These are phyloP conservation scores for Hydropsyche tenuis DNA, from an alignment of 1,140 invertebrate species.

Conservation along the genomic window DNA sequence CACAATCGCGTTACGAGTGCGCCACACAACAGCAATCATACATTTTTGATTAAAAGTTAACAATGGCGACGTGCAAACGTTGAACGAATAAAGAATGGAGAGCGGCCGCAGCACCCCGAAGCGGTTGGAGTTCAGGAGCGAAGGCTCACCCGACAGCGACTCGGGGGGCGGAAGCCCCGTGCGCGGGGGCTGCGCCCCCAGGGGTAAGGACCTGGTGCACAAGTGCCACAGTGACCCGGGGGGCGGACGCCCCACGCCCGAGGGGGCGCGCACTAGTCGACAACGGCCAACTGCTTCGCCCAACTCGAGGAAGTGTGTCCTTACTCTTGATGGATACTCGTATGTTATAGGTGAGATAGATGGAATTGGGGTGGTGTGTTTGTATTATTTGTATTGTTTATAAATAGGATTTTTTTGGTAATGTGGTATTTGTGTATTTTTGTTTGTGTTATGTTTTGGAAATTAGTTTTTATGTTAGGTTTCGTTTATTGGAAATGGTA, in stretches of 20 bases:
- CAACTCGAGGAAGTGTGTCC: constrained; percentile 73
- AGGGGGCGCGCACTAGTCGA: constrained; percentile 43
- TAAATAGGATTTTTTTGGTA: too few species aligned
- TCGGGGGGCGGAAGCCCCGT: constrained; percentile 42
- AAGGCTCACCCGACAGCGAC: constrained; percentile 58
- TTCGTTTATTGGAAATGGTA: too few species aligned
- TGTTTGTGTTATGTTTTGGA: too few species aligned
- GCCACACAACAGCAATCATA: too few species aligned
- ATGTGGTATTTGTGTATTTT: too few species aligned
- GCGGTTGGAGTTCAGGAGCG: constrained; percentile 58
- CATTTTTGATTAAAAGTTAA: too few species aligned
- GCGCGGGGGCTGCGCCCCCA: constrained; percentile 52
- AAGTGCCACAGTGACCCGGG: constrained; percentile 69
- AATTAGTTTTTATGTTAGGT: too few species aligned
- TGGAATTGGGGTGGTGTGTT: too few species aligned
- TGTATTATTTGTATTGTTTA: too few species aligned
- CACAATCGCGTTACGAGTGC: too few species aligned
- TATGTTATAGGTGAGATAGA: constrained; percentile 78
- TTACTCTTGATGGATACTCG: constrained; percentile 79
- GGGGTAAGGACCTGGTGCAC: constrained; percentile 67
- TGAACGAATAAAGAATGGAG: constrained; percentile 34
- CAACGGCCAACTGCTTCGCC: constrained; percentile 58
- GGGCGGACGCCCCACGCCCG: constrained; percentile 55
- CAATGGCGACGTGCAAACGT: not conserved
- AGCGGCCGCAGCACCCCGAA: constrained; percentile 50